phyloP scores from a whole-genome alignment of 2,888 invertebrate genomes.

The Malacosoma neustria region DNA sequence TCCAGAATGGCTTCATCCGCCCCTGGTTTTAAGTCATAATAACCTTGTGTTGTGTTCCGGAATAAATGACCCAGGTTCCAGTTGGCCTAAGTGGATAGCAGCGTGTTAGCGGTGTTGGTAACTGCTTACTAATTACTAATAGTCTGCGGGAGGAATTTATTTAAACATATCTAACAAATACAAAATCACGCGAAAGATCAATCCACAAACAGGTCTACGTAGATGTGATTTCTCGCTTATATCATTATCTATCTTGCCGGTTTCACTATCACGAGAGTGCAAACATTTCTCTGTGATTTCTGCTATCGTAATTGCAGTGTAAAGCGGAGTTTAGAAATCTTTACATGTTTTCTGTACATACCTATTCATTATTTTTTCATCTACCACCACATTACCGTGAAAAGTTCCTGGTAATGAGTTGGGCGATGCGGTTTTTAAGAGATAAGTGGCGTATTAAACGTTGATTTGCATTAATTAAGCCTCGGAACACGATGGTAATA shows the following conservation, averaged over 20 bases:
- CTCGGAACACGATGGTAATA: no score
- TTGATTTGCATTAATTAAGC: no score
- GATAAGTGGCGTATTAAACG: slow-evolving; percentile 8
- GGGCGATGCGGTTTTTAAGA: slow-evolving; percentile 11
- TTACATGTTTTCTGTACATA: slow-evolving; percentile 27
- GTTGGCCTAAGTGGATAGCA: no score
- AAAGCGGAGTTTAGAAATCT: slow-evolving; percentile 32
- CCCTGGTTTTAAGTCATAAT: no score
- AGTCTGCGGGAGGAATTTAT: no score
- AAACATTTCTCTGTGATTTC: slow-evolving; percentile 12
- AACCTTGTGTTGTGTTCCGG: no score
- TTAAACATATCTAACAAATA: no score
- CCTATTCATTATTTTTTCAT: slow-evolving; percentile 20
- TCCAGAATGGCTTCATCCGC: no score
- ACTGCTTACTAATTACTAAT: no score
- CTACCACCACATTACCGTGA: slow-evolving; percentile 43
- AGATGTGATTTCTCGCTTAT: not conserved
- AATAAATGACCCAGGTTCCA: no score
- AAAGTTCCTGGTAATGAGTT: slow-evolving; percentile 34
- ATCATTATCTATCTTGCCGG: slow-evolving; percentile 12
- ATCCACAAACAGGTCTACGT: not conserved
- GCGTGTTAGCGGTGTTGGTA: no score
- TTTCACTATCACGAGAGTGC: slow-evolving; percentile 26
- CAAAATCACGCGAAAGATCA: not conserved
- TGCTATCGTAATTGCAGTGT: slow-evolving; percentile 15